Conservation (phyloP, 2,888 invertebrate species). For the Campoplex capitator region DNA sequence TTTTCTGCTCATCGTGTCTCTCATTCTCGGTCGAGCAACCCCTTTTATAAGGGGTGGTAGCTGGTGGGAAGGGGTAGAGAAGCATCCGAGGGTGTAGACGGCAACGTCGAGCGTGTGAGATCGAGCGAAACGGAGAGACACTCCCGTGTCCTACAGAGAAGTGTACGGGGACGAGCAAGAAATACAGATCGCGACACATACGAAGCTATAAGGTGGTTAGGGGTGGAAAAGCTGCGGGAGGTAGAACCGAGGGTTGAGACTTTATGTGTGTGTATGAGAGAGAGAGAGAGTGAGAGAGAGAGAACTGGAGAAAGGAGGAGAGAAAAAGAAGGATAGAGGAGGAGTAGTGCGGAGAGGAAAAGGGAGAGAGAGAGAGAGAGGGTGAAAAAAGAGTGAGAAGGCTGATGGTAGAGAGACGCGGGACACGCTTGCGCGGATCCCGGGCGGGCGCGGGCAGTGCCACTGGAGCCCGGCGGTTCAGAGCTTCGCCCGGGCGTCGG, state of each 20-base stretch:
- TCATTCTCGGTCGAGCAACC: constrained; percentile 25
- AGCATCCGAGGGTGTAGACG: constrained; percentile 54
- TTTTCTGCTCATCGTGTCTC: constrained; percentile 18
- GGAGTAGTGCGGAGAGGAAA: constrained; percentile 57
- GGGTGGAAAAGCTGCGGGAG: constrained; percentile 47
- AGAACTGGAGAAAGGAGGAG: constrained; percentile 23
- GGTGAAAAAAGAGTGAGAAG: constrained; percentile 75
- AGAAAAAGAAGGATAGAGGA: constrained; percentile 58
- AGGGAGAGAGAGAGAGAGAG: constrained; percentile 72
- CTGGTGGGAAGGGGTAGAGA: constrained; percentile 10
- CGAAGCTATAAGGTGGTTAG: constrained; percentile 30
- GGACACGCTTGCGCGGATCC: constrained; percentile 84
- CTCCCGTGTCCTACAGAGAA: constrained; percentile 41
- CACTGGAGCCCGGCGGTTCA: constrained; percentile 84
- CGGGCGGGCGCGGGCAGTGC: constrained; percentile 84
- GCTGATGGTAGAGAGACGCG: constrained; percentile 79
- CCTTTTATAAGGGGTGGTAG: background rate
- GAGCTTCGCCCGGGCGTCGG: constrained; percentile 84
- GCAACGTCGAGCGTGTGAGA: constrained; percentile 50
- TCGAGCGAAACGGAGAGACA: constrained; percentile 61
- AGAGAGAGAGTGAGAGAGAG: constrained; percentile 47
- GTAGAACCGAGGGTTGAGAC: constrained; percentile 27
- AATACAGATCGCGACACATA: constrained; percentile 54
- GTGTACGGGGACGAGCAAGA: constrained; percentile 31
- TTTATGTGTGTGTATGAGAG: constrained; percentile 23